Base-by-base conservation (phyloP, 2,888 invertebrate genomes). In the Yponomeuta plumbellus region DNA sequence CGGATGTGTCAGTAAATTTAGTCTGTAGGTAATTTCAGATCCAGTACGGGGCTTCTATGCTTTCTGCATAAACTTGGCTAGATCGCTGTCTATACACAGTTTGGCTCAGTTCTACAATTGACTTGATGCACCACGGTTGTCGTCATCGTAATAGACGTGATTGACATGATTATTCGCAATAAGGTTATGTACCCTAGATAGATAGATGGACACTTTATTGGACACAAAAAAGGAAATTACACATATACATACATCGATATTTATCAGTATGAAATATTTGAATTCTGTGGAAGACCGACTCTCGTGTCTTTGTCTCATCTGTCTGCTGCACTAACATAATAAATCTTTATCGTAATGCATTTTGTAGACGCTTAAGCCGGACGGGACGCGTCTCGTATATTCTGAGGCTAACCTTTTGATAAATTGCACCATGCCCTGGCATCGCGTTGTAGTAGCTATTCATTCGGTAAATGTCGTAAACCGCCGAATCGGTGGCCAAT, bases 401-500 rank as follows among this genome's bases (percentile, higher is more conserved):
- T 57, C 26, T 34, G 23, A 17, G 65, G 57, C 26, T 65, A 57
- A 57, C 65, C 10, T 65, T 76, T 78, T 82, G 82, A 80, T 81
- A 83, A 79, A 79, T 76, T 23, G 65, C 57, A 17, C 26, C 56
- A 62, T 68, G 72, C 66, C 68, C 65, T 71, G 68, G 69, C 71
- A 68, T 69, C 70, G 68, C 69, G 72, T 73, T 74, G 75, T 76
- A 71, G 76, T 74, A 75, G 62, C 20, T 58, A 72, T 71, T 70
- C 71, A 70, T 73, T 71, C 69, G 71, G 72, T 71, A 73, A 75
- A 74, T 80, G 81, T 83, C 82, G 86, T 87, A 84, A 86, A 81
- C 83, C 79, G 75, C 78, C 75, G 77, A 80, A 83, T 80, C 80
- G 81, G 80, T 79, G 79, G 78, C 82, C 81, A 80, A 83, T 86